Base-by-base conservation (phyloP, 2,113 vertebrate genomes). In the Oreochromis aureus region DNA sequence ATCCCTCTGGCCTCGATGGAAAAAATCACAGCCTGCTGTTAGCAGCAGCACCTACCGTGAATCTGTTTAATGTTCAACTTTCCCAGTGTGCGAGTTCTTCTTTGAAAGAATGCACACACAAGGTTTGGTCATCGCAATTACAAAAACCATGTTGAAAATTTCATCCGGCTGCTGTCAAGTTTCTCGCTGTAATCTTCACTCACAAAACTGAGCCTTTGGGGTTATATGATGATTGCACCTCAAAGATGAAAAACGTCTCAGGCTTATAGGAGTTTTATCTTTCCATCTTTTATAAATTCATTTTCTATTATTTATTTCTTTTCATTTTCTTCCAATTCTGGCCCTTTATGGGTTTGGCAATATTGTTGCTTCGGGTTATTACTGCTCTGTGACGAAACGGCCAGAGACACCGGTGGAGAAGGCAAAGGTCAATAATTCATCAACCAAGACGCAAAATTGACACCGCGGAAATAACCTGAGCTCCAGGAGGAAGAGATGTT, bases 371-470 rank as follows among this genome's bases (percentile, higher is more conserved):
- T 46, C 15, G 8, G 56, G 89, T 91, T 93, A 89, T 91, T 91
- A 48, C 78, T 84, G 84, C 84, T 85, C 19, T 61, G 90, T 19
- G 78, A 78, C 2, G 3, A 76, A 24, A 58, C 27, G 48, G 27
- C 46, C 87, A 69, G 71, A 63, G 66, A 86, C 59, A 32, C 5
- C 5, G 10, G 12, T 2, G 34, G 19, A 55, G 66, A 41, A 61
- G 18, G 54, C 27, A 83, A 63, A 92, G 88, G 91, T 92, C 89
- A 92, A 93, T 89, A 89, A 87, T 85, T 93, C 91, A 90, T 54
- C 89, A 81, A 39, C 76, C 7, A 3, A 80, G 30, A 71, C 83
- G 53, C 61, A 56, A 58, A 78, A 41, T 2, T 22, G 61, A 51
- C 19, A 83, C 24, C 41, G 32, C 44, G 53, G 83, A 59, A 83